These are phyloP conservation scores for Enteromius viviparus DNA, from an alignment of 2,797 vertebrate species.

Conservation along the genomic window DNA sequence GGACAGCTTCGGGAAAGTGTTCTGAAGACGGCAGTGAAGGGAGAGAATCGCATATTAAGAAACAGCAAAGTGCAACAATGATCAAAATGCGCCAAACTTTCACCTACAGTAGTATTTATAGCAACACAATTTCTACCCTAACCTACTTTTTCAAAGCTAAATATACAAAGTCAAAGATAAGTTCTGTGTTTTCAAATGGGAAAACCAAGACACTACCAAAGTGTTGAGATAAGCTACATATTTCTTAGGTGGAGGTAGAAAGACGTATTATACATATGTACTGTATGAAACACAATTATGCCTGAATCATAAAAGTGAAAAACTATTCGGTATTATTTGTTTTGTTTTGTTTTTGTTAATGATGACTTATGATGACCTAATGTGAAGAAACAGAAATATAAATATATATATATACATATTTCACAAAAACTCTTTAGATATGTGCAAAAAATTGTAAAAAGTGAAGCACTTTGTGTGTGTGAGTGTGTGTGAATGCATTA, in stretches of 20 bases:
- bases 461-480: slow-evolving; percentile 25
- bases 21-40: slow-evolving; percentile 54
- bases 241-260: slow-evolving; percentile 51
- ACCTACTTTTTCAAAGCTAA: slow-evolving; percentile 35
- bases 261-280: slow-evolving; percentile 37
- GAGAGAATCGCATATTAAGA: slow-evolving; percentile 32
- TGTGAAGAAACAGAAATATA: slow-evolving; percentile 16
- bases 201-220: slow-evolving; percentile 55
- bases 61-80: slow-evolving; percentile 51
- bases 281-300: slow-evolving; percentile 41
- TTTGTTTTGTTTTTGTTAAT: neutral
- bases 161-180: slow-evolving; percentile 46
- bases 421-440: neutral
- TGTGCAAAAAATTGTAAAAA: slow-evolving; percentile 28
- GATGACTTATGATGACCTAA: neutral
- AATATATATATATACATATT: slow-evolving; percentile 21
- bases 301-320: slow-evolving; percentile 26
- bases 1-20: slow-evolving; percentile 23
- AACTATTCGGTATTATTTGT: neutral
- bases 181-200: slow-evolving; percentile 42
- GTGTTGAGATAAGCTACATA: slow-evolving; percentile 60
- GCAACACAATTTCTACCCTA: slow-evolving; percentile 40
- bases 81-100: slow-evolving; percentile 40
- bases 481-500: slow-evolving; percentile 6
- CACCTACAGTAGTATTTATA: slow-evolving; percentile 49